Base-by-base conservation (phyloP, 2,888 invertebrate species). In the Nomada ferruginata region DNA sequence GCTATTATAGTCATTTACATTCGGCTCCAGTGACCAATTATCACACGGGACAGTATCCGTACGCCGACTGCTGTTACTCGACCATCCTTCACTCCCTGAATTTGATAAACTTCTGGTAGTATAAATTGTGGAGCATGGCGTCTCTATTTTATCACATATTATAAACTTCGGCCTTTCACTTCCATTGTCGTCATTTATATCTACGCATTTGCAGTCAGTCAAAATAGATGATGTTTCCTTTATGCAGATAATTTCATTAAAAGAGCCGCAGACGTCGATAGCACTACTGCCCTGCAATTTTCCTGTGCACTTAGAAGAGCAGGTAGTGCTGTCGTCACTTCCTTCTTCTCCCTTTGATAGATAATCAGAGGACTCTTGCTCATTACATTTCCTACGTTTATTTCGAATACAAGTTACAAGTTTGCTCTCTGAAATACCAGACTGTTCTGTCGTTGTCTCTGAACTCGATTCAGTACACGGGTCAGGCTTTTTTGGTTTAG, bases 341-440 rank as follows among this genome's bases (percentile, higher is more conserved):
- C 57, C 81, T n/a, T 70, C 73, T 11, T 61, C 73, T 2, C 1
- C 66, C 7, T 59, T 2, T n/a, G 18, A 1, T 1, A 66, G 29
- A n/a, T 4, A 82, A 44, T 71, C 76, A 0, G 72, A 23, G 13
- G 77, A 61, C 9, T 76, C 47, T 23, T 84, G 68, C 11, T 81
- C 75, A 15, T 84, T 72, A 18, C 23, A 44, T 26, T 75, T 83
- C 2, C 80, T 78, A 1, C 78, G 80, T 29, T 77, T 73, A 52
- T 87, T 79, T 42, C 76, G 73, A 72, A 85, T 70, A 59, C 83
- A 29, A 61, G 75, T 76, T 13, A 90, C 57, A 2, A 91, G 71
- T 42, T 91, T 90, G 64, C 82, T 86, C n/a, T 89, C 86, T 0
- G 87, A 87, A 7, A 63, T 59, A n/a, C 84, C 86, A 23, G 87